Evolutionary conservation across 2,113 vertebrate genomes (phyloP), one percentile per base, ranked within the genome.

Genomic region (Stictonetta naevosa): DNA sequence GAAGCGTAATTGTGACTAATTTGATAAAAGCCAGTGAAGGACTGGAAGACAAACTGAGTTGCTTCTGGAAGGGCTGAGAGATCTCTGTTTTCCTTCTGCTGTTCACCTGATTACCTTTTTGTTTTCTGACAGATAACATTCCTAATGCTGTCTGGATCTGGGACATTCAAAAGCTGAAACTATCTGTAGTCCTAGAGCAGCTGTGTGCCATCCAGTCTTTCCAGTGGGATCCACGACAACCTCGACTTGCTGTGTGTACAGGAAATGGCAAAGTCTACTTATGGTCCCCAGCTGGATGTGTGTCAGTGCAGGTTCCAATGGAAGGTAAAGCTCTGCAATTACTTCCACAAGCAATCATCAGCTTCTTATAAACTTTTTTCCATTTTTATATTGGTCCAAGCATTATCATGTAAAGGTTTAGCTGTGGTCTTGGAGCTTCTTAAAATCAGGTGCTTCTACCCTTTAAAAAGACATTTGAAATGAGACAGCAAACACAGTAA

Each of bases 91-190:
- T 60, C 72, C 64, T 42, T 31, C 6, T 3, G 64, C 13, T 28
- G 1, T 59, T 56, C 18, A 20, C 3, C 2, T 2, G 0, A 22
- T 8, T 16, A 3, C 25, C 20, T 11, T 26, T 74, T 66, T 42
- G 23, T n/a, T 58, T 50, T 56, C 36, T 64, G 23, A 5, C 90
- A 99, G 99, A 99, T 97, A 99, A 98, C 85, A 97, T 99, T 95
- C 98, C 99, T 33, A 98, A 96, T 1, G 97, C 97, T 1, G 92
- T 99, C 31, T 99, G 99, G 99, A 97, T 99, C 93, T 99, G 99
- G 99, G 98, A 99, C 93, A 91, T 99, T 42, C 98, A 98, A 74
- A 99, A 97, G 96, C 97, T 99, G 98, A 97, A 97, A 25, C 98
- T 98, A 56, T 97, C 93, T 2, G 98, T 98, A 11, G 98, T 99